Evolutionary conservation across 1,140 invertebrate species (phyloP).

Genomic region (Ericerus pela): DNA sequence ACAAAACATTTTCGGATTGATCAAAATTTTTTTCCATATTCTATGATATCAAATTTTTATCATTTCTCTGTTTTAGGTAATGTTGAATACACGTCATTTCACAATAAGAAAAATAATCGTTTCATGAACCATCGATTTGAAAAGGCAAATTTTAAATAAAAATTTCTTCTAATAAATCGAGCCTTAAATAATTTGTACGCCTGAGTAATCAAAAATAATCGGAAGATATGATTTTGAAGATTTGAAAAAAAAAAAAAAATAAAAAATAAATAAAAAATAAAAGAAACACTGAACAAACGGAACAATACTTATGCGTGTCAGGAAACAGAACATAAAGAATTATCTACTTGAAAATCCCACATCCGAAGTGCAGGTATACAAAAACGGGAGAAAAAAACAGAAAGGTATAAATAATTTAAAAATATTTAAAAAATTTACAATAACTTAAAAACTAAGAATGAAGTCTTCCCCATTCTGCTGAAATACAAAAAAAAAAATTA

Average conservation of each 20-base stretch:
- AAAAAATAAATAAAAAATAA: neutral
- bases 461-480: neutral
- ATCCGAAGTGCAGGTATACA: constrained; percentile 7
- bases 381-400: constrained; percentile 10
- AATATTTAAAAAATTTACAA: constrained; percentile 13
- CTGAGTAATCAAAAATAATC: too few species aligned
- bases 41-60: too few species aligned
- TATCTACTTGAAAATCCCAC: constrained; percentile 3
- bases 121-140: too few species aligned
- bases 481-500: neutral
- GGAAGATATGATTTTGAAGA: too few species aligned
- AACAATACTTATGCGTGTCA: neutral
- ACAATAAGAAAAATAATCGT: too few species aligned
- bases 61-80: too few species aligned
- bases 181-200: neutral
- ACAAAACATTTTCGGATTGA: too few species aligned
- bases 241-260: neutral
- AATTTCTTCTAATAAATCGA: neutral
- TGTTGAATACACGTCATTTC: too few species aligned
- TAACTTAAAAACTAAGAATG: constrained; percentile 1
- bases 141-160: neutral
- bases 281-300: neutral
- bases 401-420: constrained; percentile 12
- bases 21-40: too few species aligned
- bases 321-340: neutral